phyloP scores from a whole-genome alignment of 2,113 vertebrate species.

The Gambusia holbrooki region DNA sequence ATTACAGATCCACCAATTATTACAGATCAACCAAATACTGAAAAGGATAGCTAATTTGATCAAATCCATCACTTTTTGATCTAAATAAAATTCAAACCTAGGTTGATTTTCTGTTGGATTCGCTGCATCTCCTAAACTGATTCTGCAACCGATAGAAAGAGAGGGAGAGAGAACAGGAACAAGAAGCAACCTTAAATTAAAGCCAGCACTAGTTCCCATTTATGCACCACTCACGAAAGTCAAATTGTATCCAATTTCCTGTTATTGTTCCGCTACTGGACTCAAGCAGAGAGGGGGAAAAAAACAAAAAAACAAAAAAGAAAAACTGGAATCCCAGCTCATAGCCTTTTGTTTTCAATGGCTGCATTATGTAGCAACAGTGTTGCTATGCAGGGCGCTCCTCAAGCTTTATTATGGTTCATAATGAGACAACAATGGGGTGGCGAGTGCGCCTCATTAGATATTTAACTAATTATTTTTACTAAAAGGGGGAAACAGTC shows the following conservation, averaged over 20 bases:
- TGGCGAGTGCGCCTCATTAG: constrained; percentile 3
- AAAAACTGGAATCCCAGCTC: not conserved
- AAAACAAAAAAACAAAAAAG: too few species aligned
- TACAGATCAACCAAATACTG: not conserved
- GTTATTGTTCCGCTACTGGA: not conserved
- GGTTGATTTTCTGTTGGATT: not conserved
- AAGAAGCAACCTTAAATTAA: not conserved
- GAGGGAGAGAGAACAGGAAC: not conserved
- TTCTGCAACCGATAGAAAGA: too few species aligned
- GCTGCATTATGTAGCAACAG: not conserved
- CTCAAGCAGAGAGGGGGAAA: not conserved
- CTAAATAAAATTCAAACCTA: not conserved
- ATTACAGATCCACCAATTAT: not conserved
- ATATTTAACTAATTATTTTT: not conserved
- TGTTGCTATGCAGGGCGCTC: constrained; percentile 21
- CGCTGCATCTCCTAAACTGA: too few species aligned
- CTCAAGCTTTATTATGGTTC: constrained; percentile 23
- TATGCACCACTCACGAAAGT: constrained; percentile 6
- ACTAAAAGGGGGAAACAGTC: not conserved
- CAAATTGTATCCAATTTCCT: not conserved
- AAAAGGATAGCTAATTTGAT: not conserved
- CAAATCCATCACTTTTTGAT: not conserved
- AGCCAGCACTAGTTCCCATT: not conserved
- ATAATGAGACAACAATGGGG: constrained; percentile 21
- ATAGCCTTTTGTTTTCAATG: not conserved